phyloP scores from a whole-genome alignment of 92 coral and sea anemone species.

The Phymanthus crucifer region DNA sequence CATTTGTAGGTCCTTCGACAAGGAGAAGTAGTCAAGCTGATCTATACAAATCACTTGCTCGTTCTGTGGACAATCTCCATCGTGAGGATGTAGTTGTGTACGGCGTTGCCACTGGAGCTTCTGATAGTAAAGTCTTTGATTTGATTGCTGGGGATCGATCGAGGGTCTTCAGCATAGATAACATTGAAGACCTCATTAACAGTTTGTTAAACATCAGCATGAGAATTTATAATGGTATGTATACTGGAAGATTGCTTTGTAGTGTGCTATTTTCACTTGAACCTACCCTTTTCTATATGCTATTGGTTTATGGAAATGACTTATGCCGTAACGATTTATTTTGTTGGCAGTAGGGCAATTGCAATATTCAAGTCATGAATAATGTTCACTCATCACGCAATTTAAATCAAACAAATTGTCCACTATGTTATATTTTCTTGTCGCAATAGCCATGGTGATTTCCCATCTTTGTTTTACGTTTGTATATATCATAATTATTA shows the following conservation, averaged over 20 bases:
- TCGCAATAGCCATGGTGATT: too few relatives aligned
- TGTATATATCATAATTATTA: too few relatives aligned
- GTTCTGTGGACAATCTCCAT: neutral
- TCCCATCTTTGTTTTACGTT: too few relatives aligned
- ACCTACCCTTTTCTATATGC: too few relatives aligned
- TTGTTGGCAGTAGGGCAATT: too few relatives aligned
- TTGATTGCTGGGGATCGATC: constrained; percentile 36
- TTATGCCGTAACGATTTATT: neutral
- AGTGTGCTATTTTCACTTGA: too few relatives aligned
- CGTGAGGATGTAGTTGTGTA: neutral
- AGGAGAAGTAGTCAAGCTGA: neutral
- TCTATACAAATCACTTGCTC: neutral
- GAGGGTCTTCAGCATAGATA: constrained; percentile 8
- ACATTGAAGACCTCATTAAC: neutral
- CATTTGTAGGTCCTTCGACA: neutral
- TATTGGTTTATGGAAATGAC: neutral
- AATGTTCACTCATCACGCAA: too few relatives aligned
- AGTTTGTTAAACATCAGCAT: neutral
- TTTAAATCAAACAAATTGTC: too few relatives aligned
- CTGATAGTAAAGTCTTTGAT: constrained; percentile 9
- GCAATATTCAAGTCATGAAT: too few relatives aligned
- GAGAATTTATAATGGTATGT: neutral
- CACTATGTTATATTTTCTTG: too few relatives aligned
- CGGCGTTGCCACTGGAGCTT: neutral
- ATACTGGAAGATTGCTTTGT: neutral